These are phyloP conservation scores for Lophura nycthemera DNA, from an alignment of 2,113 vertebrate genomes.

Conservation along the genomic window DNA sequence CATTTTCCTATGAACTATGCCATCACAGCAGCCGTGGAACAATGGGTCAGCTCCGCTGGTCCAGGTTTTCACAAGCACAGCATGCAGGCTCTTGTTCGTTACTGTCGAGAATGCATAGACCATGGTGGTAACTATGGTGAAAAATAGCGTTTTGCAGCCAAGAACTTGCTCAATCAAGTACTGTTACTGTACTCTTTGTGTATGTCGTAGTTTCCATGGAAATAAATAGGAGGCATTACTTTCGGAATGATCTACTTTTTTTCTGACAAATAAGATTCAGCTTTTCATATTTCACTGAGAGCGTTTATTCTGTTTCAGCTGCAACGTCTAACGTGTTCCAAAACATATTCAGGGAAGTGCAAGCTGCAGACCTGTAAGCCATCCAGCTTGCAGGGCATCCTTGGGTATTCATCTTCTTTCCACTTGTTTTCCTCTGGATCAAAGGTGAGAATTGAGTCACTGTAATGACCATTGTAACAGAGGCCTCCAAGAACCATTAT, in stretches of 20 bases:
- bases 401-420: slow-evolving; percentile 99
- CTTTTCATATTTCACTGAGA: neutral
- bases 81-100: neutral
- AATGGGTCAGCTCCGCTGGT: too few species aligned
- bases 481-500: slow-evolving; percentile 99
- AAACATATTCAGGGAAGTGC: slow-evolving; percentile 96
- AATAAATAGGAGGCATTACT: neutral
- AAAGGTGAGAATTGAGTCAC: slow-evolving; percentile 98
- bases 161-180: neutral
- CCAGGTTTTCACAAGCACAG: neutral
- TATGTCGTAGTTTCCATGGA: neutral
- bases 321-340: slow-evolving; percentile 96
- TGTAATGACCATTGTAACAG: slow-evolving; percentile 99
- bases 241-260: neutral
- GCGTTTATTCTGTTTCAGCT: slow-evolving; percentile 77
- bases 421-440: slow-evolving; percentile 99
- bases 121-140: neutral
- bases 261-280: neutral
- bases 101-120: neutral
- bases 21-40: neutral
- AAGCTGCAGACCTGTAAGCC: slow-evolving; percentile 98
- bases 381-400: slow-evolving; percentile 99
- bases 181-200: neutral
- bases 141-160: neutral
- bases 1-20: neutral